These are phyloP conservation scores for Ramazzottius varieornatus DNA, from an alignment of 2,888 invertebrate species.

Conservation along the genomic window DNA sequence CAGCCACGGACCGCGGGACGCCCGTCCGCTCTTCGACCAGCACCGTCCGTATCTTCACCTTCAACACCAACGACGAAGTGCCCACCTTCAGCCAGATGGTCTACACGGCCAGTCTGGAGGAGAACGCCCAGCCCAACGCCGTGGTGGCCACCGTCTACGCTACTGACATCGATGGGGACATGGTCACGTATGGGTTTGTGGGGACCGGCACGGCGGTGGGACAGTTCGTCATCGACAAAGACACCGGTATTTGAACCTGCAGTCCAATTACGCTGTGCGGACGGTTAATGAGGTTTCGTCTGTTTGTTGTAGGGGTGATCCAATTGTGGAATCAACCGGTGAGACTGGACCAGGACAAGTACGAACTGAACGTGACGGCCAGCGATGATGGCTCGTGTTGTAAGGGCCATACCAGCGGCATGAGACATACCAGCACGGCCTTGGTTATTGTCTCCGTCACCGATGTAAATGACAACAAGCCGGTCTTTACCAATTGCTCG, in stretches of 20 bases:
- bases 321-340: constrained; percentile 6
- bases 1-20: constrained; percentile 78
- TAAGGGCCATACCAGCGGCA: constrained; percentile 36
- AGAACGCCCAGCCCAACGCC: constrained; percentile 78
- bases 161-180: constrained; percentile 87
- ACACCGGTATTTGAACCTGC: constrained; percentile 35
- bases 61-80: constrained; percentile 89
- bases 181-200: constrained; percentile 60
- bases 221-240: constrained; percentile 78
- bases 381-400: constrained; percentile 94
- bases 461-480: constrained; percentile 87
- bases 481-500: constrained; percentile 71
- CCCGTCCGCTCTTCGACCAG: constrained; percentile 72
- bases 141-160: constrained; percentile 85
- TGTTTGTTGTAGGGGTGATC: constrained; percentile 14
- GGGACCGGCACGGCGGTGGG: constrained; percentile 60
- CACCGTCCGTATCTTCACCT: constrained; percentile 79
- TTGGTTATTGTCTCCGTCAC: constrained; percentile 86
- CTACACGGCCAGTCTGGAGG: constrained; percentile 80
- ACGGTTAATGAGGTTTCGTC: not conserved
- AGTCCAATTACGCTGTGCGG: not conserved
- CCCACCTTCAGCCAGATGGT: constrained; percentile 89
- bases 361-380: constrained; percentile 83
- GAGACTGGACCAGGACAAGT: constrained; percentile 40
- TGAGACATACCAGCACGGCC: constrained; percentile 56